Evolutionary conservation across 2,888 invertebrate species (phyloP), one percentile per base, ranked within the genome.

Genomic region (Aporophyla lueneburgensis): DNA sequence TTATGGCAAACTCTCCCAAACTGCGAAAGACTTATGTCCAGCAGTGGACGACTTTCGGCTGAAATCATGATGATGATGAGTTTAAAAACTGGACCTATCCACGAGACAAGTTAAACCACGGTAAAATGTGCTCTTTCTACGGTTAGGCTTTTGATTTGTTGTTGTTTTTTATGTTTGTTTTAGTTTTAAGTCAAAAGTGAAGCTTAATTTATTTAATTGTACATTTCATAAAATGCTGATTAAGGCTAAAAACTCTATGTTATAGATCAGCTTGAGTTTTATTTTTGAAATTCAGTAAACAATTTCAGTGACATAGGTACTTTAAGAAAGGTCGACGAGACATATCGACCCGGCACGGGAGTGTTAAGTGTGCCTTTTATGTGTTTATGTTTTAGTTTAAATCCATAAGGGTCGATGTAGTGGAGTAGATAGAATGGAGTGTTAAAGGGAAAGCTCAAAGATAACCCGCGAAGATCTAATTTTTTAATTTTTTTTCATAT

Each of bases 61-160:
- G 33, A 3, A 33, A 33, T 33, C 2, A 33, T 33, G 33, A 33
- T 33, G n/a, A n/a, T n/a, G n/a, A n/a, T n/a, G n/a, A n/a, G n/a
- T n/a, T n/a, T n/a, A n/a, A n/a, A n/a, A n/a, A n/a, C n/a, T n/a
- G n/a, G n/a, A n/a, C n/a, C n/a, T n/a, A n/a, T n/a, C n/a, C n/a
- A n/a, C n/a, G n/a, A n/a, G n/a, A n/a, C n/a, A n/a, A n/a, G n/a
- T n/a, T n/a, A n/a, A n/a, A n/a, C n/a, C n/a, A n/a, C n/a, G n/a
- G n/a, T n/a, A n/a, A n/a, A n/a, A n/a, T n/a, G n/a, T n/a, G n/a
- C n/a, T n/a, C n/a, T n/a, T n/a, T n/a, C n/a, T n/a, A n/a, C 21
- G 70, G 75, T 74, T 65, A 40, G 68, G 62, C 51, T 66, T 68
- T 40, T 59, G 53, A 76, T 81, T 81, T 81, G 54, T 62, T 51